Evolutionary conservation across 2,113 vertebrate genomes (phyloP).

Genomic region (Clarias magur): DNA sequence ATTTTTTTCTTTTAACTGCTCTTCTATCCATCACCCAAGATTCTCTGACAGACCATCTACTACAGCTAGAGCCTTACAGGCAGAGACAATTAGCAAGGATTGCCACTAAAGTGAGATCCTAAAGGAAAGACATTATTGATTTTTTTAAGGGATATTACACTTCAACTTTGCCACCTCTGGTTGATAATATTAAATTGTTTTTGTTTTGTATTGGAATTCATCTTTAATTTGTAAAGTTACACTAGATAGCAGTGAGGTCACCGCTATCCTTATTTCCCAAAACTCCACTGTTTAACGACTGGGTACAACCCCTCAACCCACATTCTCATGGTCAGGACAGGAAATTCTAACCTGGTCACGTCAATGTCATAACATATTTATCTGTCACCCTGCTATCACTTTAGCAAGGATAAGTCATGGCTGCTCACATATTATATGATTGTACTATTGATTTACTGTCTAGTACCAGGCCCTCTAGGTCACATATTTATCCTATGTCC

Average conservation of each 20-base stretch:
- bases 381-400: neutral
- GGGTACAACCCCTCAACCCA: neutral
- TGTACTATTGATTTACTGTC: conserved; percentile 1
- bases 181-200: neutral
- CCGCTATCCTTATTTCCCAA: neutral
- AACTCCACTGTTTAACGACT: neutral
- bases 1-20: conserved; percentile 12
- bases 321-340: neutral
- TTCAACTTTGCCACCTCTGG: neutral
- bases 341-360: neutral
- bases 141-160: neutral
- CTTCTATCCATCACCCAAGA: neutral
- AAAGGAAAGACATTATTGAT: neutral
- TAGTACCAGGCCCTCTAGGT: neutral
- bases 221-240: neutral
- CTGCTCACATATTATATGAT: neutral
- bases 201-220: neutral
- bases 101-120: neutral
- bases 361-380: neutral
- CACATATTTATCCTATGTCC: neutral
- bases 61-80: neutral
- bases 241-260: neutral
- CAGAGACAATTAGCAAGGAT: neutral
- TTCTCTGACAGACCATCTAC: neutral
- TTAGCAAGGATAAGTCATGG: neutral